Percentiles rank a stretch among this genome's conserved stretches.
These are phyloP conservation scores for Tachystola acroxantha DNA, from an alignment of 2,888 invertebrate species.

Conservation along the genomic window DNA sequence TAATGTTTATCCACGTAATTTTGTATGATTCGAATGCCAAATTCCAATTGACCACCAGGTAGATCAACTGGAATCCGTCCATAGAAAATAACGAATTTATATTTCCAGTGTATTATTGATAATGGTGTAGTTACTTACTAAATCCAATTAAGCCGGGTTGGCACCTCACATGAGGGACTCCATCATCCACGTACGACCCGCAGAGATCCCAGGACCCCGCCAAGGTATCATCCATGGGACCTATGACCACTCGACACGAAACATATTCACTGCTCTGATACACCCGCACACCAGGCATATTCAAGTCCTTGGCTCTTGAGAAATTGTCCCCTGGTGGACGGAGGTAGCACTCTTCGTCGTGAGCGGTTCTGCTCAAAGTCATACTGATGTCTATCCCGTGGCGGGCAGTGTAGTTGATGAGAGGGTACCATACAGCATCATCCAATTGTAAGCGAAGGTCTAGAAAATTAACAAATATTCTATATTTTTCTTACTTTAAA, in stretches of 20 bases:
- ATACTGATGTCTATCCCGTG: slow-evolving; percentile 16
- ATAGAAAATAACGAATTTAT: no score
- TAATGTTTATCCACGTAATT: no score
- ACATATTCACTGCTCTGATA: slow-evolving; percentile 18
- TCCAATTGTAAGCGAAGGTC: no score
- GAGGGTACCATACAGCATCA: slow-evolving; percentile 2
- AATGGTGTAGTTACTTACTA: slow-evolving; percentile 25
- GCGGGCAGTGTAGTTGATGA: slow-evolving; percentile 2
- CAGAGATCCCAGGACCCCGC: slow-evolving; percentile 19
- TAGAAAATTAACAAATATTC: no score
- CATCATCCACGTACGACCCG: neutral
- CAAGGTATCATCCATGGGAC: slow-evolving; percentile 17
- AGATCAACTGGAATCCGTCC: no score
- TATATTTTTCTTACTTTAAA: no score
- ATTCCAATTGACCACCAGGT: no score
- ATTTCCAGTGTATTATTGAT: no score
- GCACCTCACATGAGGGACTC: slow-evolving; percentile 19
- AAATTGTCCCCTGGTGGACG: slow-evolving; percentile 12
- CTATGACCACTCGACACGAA: slow-evolving; percentile 24
- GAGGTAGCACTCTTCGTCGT: slow-evolving; percentile 23
- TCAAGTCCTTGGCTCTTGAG: neutral
- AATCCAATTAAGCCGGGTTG: slow-evolving; percentile 24
- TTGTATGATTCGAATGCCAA: no score
- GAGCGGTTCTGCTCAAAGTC: slow-evolving; percentile 18
- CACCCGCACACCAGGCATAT: slow-evolving; percentile 16